Evolutionary conservation across 2,113 vertebrate species (phyloP).

Genomic region (Chaetodon trifascialis): DNA sequence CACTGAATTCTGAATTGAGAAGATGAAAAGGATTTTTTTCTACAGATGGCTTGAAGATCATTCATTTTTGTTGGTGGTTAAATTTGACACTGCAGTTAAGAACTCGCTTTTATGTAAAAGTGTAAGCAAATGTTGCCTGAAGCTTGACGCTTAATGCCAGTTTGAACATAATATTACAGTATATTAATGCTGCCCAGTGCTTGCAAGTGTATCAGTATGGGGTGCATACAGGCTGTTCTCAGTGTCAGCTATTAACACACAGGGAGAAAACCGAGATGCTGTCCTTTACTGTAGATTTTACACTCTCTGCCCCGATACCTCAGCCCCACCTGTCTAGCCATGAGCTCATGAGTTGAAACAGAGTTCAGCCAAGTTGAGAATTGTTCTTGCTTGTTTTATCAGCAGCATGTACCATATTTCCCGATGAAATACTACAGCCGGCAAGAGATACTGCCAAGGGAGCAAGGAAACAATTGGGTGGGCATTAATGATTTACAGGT

Average conservation of each 20-base stretch:
- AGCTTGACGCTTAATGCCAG: not conserved
- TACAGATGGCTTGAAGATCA: not conserved
- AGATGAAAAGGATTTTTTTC: not conserved
- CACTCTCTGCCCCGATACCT: conserved; percentile 62
- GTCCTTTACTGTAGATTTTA: conserved; percentile 43
- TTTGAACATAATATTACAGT: not conserved
- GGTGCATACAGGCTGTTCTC: conserved; percentile 27
- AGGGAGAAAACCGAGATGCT: conserved; percentile 48
- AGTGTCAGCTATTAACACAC: conserved; percentile 25
- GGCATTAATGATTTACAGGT: conserved; percentile 82
- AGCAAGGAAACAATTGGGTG: conserved; percentile 73
- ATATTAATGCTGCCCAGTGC: not conserved
- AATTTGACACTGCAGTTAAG: not conserved
- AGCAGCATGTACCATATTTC: conserved; percentile 80
- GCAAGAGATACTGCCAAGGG: conserved; percentile 74
- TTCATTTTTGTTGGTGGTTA: not conserved
- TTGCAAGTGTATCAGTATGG: conserved; percentile 4
- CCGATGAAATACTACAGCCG: conserved; percentile 76
- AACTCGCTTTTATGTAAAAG: conserved; percentile 4
- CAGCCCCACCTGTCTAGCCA: conserved; percentile 75
- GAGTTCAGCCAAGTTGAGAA: conserved; percentile 83
- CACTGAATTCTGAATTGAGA: conserved; percentile 9
- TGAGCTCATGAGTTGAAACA: conserved; percentile 81
- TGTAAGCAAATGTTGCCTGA: conserved; percentile 10
- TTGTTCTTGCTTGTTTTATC: conserved; percentile 81